Base-by-base conservation (phyloP, 2,888 invertebrate species). In the Lydus trimaculatus region DNA sequence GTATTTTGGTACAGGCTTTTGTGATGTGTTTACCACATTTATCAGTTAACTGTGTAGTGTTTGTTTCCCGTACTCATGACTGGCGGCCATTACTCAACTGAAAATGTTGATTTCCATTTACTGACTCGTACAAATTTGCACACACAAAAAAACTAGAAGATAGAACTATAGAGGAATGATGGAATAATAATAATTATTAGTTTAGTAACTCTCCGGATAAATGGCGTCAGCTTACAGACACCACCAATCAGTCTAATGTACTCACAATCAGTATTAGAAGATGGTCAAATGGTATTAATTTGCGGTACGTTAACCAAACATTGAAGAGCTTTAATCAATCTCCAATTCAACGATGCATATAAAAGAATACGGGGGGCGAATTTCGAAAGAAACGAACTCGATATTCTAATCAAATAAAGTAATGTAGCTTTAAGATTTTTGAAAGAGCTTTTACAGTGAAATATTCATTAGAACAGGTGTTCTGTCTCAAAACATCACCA, bases 241-340 rank as follows among this genome's bases (percentile, higher is more conserved):
- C 56, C 52, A 31, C 31, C 48, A 68, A 68, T 68, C 65, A 63
- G 31, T 58, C 62, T 65, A 68, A 68, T 64, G 64, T 58, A 61
- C 31, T n/a, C 64, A 31, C n/a, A 39, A 13, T 48, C 8, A 52
- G 11, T 52, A 39, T 36, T 59, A 64, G 28, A 63, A 64, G 28
- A 63, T 43, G 65, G 68, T 68, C 61, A 62, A 65, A 68, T 48
- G 67, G 64, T 61, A 67, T 70, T 70, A 72, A 64, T 69, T 68
- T 70, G 73, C 62, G 72, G 69, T 67, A 48, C 71, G 66, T 71
- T 73, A 63, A 67, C 67, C 70, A 72, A 72, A 71, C 69, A 73
- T 67, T 66, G 69, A 70, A 69, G 69, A 56, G 70, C 62, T 72
- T 67, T 72, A 72, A 72, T 71, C 69, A 72, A 67, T 61, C 63